A percentile compares a stretch with the other conserved stretches of the same genome.
phyloP scores from a whole-genome alignment of 2,888 invertebrate species.

The Parthenolecanium corni region DNA sequence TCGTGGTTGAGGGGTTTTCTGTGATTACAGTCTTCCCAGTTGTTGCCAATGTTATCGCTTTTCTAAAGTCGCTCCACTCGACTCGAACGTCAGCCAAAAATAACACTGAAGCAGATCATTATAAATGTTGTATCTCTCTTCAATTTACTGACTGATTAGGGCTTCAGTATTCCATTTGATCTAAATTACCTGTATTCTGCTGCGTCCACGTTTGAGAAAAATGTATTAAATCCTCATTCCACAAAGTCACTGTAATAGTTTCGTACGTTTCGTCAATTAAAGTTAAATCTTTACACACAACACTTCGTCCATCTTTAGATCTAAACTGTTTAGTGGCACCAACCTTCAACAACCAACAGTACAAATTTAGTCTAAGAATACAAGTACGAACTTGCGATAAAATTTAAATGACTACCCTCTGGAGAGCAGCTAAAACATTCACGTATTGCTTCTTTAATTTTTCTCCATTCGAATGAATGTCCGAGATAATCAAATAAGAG shows the following conservation, averaged over 20 bases:
- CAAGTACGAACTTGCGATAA: no score
- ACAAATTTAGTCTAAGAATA: neutral
- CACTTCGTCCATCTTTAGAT: conserved; percentile 48
- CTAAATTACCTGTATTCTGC: conserved; percentile 43
- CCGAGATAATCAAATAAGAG: conserved; percentile 46
- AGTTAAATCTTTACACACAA: conserved; percentile 53
- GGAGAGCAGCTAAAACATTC: conserved; percentile 58
- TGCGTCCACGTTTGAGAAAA: conserved; percentile 57
- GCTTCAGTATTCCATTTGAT: no score
- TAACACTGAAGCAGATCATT: conserved; percentile 42
- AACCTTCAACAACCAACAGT: conserved; percentile 38
- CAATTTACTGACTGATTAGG: no score
- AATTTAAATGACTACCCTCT: conserved; percentile 39
- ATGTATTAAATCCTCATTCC: conserved; percentile 58
- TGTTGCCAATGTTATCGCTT: conserved; percentile 43
- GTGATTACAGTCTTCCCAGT: conserved; percentile 52
- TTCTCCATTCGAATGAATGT: conserved; percentile 43
- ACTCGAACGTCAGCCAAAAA: conserved; percentile 59
- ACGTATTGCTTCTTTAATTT: conserved; percentile 43
- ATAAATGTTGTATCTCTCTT: no score
- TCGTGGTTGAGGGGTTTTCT: conserved; percentile 57
- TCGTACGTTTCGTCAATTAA: conserved; percentile 53
- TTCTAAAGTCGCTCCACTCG: conserved; percentile 39
- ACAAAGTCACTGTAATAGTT: conserved; percentile 49
- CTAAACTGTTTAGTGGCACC: conserved; percentile 51